Evolutionary conservation across 1,140 invertebrate genomes (phyloP).

Genomic region (Drosophila teissieri): DNA sequence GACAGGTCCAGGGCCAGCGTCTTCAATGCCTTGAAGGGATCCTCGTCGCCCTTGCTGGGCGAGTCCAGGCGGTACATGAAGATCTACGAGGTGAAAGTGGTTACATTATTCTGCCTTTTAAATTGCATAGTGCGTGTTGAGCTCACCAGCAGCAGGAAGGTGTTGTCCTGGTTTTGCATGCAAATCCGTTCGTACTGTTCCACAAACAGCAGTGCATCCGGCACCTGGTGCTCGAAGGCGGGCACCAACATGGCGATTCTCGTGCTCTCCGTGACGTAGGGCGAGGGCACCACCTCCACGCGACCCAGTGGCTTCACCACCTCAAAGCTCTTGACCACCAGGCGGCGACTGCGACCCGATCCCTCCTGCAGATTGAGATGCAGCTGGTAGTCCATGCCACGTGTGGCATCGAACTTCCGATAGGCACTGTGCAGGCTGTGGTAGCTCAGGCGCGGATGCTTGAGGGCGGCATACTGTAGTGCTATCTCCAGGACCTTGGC

Average conservation of each 20-base stretch:
- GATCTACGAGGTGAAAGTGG: conserved; percentile 84
- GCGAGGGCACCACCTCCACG: conserved; percentile 93
- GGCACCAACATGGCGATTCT: conserved; percentile 91
- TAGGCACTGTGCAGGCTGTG: conserved; percentile 91
- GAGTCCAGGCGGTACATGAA: conserved; percentile 87
- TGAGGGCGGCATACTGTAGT: conserved; percentile 86
- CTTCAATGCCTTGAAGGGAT: conserved; percentile 89
- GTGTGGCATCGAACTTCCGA: conserved; percentile 92
- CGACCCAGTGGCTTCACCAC: conserved; percentile 92
- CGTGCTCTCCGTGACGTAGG: conserved; percentile 96
- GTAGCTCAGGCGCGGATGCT: conserved; percentile 87
- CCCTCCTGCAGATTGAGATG: conserved; percentile 88
- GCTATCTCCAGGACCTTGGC: conserved; percentile 88
- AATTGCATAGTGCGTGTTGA: background rate
- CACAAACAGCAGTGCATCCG: conserved; percentile 87
- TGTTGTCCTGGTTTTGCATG: conserved; percentile 91
- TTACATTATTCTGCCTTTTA: background rate
- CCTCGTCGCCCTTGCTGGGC: conserved; percentile 88
- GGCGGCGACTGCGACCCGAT: conserved; percentile 34
- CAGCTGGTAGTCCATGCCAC: conserved; percentile 95
- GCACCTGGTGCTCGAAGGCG: conserved; percentile 77
- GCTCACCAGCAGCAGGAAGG: conserved; percentile 89
- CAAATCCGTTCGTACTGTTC: conserved; percentile 89
- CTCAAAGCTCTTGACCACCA: conserved; percentile 85
- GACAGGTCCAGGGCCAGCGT: conserved; percentile 87